Base-by-base conservation (phyloP, 2,113 vertebrate genomes). In the Brachirus orientalis region DNA sequence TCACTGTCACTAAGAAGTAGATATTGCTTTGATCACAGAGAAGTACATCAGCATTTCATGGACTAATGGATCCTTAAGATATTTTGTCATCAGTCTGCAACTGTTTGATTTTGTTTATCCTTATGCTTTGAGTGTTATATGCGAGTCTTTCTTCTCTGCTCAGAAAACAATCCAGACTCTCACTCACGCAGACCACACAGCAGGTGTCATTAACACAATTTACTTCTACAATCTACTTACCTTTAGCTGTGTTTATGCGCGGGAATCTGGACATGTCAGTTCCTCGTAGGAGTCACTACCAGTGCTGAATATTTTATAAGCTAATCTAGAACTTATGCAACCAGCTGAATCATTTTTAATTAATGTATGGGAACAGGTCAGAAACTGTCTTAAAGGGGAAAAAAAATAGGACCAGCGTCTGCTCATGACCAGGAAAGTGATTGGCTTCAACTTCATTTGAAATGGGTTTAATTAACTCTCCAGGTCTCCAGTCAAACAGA, bases 401-500 rank as follows among this genome's bases (percentile, higher is more conserved):
- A 37, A 58, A 47, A 40, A 4, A 3, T 41, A 19, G 17, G 2
- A 33, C 41, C 62, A 2, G 36, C n/a, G n/a, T n/a, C n/a, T 20
- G n/a, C 40, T 47, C 22, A 10, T 4, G 4, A 10, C 22, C 9
- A 3, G 10, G 19, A 41, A 20, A 13, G 17, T 47, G 10, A 16
- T 22, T 74, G 43, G 68, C 37, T 43, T 68, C 4, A 35, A 19
- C 14, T 55, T 46, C 8, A 47, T 1, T 61, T 70, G 37, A 69
- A 28, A 55, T 28, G n/a, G 17, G 2, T 63, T 69, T 72, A 64
- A 75, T 77, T 61, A 51, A 75, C 65, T 37, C 28, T 28, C n/a
- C 3, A 28, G 28, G 28, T 28, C 28, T 28, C 28, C 28, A 28
- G 22, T 28, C 28, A 0, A 28, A 28, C 5, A 28, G 28, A 6